A percentile compares a stretch with the other conserved stretches of the same genome.
phyloP scores from a whole-genome alignment of 2,113 vertebrate genomes.

The Myxocyprinus asiaticus region DNA sequence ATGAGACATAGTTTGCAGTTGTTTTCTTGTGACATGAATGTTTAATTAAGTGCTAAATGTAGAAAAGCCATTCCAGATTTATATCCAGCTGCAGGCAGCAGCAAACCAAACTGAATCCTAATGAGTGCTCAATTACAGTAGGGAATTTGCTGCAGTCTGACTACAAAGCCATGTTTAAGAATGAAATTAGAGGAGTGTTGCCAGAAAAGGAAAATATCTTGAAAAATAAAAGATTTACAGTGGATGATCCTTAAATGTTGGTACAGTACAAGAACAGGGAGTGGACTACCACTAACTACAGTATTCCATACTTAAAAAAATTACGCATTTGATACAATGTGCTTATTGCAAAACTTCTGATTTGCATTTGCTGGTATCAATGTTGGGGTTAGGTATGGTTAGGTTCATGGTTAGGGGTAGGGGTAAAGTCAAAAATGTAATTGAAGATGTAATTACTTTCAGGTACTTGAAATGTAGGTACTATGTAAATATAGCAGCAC shows the following conservation, averaged over 20 bases:
- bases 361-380: too few species aligned
- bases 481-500: too few species aligned
- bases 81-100: slow-evolving; percentile 32
- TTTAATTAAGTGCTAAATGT: slow-evolving; percentile 66
- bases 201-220: not conserved
- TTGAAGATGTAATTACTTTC: too few species aligned
- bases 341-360: too few species aligned
- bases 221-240: slow-evolving; percentile 11
- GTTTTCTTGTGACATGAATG: slow-evolving; percentile 63
- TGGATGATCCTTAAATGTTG: not conserved
- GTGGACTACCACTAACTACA: too few species aligned
- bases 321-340: too few species aligned
- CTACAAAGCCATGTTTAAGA: slow-evolving; percentile 34
- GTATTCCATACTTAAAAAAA: too few species aligned
- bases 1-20: slow-evolving; percentile 56
- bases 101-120: slow-evolving; percentile 45
- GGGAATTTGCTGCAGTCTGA: slow-evolving; percentile 28
- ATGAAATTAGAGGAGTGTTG: slow-evolving; percentile 24
- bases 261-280: too few species aligned
- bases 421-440: too few species aligned
- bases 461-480: too few species aligned
- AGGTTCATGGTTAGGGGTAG: too few species aligned
- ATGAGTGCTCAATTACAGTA: slow-evolving; percentile 35
- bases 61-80: slow-evolving; percentile 59
- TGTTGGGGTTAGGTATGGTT: too few species aligned